phyloP scores from a whole-genome alignment of 2,888 invertebrate genomes.

The Cetonia aurata region DNA sequence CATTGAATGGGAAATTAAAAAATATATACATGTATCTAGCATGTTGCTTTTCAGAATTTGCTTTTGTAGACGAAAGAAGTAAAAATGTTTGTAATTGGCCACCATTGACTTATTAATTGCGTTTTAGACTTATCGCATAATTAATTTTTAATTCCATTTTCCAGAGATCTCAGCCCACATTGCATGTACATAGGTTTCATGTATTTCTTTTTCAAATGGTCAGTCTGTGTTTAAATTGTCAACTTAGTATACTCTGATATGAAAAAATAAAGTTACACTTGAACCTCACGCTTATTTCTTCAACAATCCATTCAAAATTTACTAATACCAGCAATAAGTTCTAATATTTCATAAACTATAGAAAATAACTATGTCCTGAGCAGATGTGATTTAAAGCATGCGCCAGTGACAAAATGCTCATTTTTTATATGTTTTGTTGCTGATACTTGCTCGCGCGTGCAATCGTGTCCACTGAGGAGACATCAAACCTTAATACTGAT shows the following conservation, averaged over 20 bases:
- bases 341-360: too few species aligned
- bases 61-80: constrained; percentile 22
- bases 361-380: too few species aligned
- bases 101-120: constrained; percentile 30
- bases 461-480: too few species aligned
- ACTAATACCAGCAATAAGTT: too few species aligned
- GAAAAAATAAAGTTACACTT: constrained; percentile 62
- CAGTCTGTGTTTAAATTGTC: constrained; percentile 64
- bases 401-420: too few species aligned
- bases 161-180: constrained; percentile 55
- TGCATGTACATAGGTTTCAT: constrained; percentile 53
- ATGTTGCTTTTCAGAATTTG: constrained; percentile 26
- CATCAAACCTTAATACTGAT: too few species aligned
- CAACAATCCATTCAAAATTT: too few species aligned
- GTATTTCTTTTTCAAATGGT: constrained; percentile 62
- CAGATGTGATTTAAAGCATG: too few species aligned
- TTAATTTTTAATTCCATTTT: constrained; percentile 54
- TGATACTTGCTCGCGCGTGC: too few species aligned
- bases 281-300: constrained; percentile 46
- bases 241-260: constrained; percentile 63
- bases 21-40: too few species aligned
- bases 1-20: too few species aligned
- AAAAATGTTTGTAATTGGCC: constrained; percentile 18
- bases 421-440: too few species aligned
- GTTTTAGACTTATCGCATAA: constrained; percentile 44